Evolutionary conservation across 2,888 invertebrate genomes (phyloP).

Genomic region (Polyommatus icarus): DNA sequence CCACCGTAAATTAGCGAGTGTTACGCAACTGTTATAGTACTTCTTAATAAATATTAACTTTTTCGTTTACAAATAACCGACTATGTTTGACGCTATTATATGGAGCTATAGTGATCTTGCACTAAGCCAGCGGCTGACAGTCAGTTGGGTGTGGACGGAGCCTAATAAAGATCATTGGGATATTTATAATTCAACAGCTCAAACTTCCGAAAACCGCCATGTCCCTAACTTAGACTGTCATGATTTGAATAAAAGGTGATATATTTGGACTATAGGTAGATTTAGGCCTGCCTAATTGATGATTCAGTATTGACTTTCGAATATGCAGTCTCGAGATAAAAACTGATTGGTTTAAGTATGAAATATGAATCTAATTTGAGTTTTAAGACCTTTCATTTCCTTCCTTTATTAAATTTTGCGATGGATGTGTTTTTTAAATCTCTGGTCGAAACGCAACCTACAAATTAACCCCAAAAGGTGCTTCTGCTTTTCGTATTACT

Average conservation of each 20-base stretch:
- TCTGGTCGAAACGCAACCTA: too few species aligned
- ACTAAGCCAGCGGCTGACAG: not conserved
- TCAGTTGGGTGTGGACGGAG: not conserved
- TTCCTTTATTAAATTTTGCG: too few species aligned
- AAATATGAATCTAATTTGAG: too few species aligned
- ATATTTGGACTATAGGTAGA: not conserved
- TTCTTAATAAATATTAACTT: not conserved
- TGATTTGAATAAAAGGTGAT: not conserved
- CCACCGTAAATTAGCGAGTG: too few species aligned
- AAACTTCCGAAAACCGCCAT: conserved; percentile 3
- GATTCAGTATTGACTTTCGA: too few species aligned
- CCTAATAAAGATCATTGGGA: not conserved
- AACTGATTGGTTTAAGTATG: too few species aligned
- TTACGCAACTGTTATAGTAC: too few species aligned
- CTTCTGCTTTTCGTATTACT: not conserved
- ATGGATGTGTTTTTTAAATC: too few species aligned
- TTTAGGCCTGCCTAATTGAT: not conserved
- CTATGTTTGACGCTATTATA: not conserved
- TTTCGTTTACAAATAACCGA: not conserved
- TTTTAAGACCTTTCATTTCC: too few species aligned
- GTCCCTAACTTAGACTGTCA: conserved; percentile 2
- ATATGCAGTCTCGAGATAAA: too few species aligned
- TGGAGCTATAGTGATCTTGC: not conserved
- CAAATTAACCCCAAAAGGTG: too few species aligned
- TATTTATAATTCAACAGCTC: conserved; percentile 5